phyloP scores from a whole-genome alignment of 2,797 vertebrate genomes.

The Sebastes matsubarae region DNA sequence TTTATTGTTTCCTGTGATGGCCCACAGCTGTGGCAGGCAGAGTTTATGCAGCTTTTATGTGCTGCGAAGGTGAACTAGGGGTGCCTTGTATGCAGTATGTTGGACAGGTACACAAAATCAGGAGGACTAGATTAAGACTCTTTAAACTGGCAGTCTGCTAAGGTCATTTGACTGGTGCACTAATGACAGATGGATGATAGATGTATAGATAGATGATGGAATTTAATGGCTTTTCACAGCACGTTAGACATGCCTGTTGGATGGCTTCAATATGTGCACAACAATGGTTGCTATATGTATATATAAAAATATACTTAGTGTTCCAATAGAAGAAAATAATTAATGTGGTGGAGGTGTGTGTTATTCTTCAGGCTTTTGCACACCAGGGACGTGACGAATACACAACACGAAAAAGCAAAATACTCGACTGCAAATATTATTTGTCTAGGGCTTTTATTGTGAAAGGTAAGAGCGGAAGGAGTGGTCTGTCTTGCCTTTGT shows the following conservation, averaged over 20 bases:
- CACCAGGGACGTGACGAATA: too few relatives aligned
- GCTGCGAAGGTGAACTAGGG: constrained; percentile 16
- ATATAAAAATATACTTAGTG: background rate
- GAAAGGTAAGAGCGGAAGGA: too few relatives aligned
- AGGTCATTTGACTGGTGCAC: background rate
- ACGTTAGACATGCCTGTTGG: background rate
- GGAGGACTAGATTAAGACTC: constrained; percentile 1
- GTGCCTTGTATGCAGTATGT: background rate
- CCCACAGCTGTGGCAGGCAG: constrained; percentile 49
- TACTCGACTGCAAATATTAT: too few relatives aligned
- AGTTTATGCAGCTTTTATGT: constrained; percentile 44
- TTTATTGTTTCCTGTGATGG: constrained; percentile 75
- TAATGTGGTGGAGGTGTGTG: background rate
- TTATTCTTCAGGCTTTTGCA: background rate
- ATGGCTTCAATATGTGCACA: background rate
- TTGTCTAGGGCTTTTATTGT: too few relatives aligned
- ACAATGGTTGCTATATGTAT: background rate
- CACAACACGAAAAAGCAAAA: too few relatives aligned
- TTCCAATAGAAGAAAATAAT: background rate
- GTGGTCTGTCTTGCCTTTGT: too few relatives aligned
- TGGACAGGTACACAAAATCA: background rate
- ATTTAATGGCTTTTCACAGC: background rate
- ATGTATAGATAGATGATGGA: background rate
- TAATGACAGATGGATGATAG: background rate
- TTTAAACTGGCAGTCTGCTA: background rate